Conservation (phyloP, 2,797 vertebrate species). For the Parambassis ranga region DNA sequence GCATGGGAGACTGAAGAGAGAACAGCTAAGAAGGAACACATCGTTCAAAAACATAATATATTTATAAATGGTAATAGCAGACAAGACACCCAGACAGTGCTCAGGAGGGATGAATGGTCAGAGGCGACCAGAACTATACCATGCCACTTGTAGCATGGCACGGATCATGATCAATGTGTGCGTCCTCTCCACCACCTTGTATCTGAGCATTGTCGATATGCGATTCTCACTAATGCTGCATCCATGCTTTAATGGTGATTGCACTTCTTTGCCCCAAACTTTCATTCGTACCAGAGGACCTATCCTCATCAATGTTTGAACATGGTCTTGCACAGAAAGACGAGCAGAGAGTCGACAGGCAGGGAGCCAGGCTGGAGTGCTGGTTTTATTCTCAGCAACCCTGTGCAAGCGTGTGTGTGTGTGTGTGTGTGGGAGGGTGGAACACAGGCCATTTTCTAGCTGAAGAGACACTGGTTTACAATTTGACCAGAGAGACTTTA, state of each 20-base stretch:
- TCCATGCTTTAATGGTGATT: slow-evolving; percentile 52
- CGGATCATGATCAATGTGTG: background rate
- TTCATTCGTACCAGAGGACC: slow-evolving; percentile 56
- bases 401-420: background rate
- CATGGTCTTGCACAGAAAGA: slow-evolving; percentile 40
- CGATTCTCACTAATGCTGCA: slow-evolving; percentile 43
- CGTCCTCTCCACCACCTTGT: background rate
- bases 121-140: background rate
- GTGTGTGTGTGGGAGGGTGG: slow-evolving; percentile 10
- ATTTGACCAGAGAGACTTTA: slow-evolving; percentile 42
- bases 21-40: background rate
- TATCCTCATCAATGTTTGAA: slow-evolving; percentile 70
- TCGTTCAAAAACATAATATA: background rate
- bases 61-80: slow-evolving; percentile 12
- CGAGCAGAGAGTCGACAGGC: slow-evolving; percentile 44
- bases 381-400: slow-evolving; percentile 42
- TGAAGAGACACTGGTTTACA: slow-evolving; percentile 51
- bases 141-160: background rate
- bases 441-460: slow-evolving; percentile 58
- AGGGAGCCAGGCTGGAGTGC: slow-evolving; percentile 12
- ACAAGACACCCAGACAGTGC: slow-evolving; percentile 1
- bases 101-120: slow-evolving; percentile 7
- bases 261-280: slow-evolving; percentile 41
- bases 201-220: slow-evolving; percentile 44
- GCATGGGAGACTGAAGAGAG: background rate